Evolutionary conservation across 2,888 invertebrate species (phyloP).

Genomic region (Caenorhabditis doughertyi): DNA sequence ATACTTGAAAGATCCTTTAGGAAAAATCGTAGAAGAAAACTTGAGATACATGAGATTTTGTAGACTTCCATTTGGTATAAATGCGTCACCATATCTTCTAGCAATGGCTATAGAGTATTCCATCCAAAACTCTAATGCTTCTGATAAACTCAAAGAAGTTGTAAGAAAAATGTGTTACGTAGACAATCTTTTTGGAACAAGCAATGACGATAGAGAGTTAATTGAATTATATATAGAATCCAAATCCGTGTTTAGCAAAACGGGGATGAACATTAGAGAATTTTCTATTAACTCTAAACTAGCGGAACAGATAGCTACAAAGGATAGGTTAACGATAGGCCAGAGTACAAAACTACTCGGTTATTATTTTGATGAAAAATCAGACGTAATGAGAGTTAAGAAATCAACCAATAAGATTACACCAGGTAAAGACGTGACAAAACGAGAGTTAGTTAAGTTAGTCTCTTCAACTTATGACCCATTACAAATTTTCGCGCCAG

Average conservation of each 20-base stretch:
- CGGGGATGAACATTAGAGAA: constrained; percentile 4
- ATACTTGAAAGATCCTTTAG: not conserved
- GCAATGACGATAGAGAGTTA: not conserved
- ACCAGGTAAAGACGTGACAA: not conserved
- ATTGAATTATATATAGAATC: not conserved
- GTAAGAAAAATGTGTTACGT: not conserved
- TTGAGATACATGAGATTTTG: not conserved
- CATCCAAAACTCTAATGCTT: not conserved
- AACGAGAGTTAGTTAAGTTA: not conserved
- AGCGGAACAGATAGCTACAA: not conserved
- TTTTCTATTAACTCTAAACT: not conserved
- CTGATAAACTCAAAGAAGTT: not conserved
- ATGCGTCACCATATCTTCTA: not conserved
- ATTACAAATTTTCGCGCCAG: constrained; percentile 4
- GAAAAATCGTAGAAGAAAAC: not conserved
- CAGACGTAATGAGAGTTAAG: not conserved
- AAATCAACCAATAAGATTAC: not conserved
- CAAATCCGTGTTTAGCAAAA: not conserved
- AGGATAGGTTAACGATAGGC: not conserved
- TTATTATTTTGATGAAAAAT: not conserved
- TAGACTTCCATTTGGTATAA: not conserved
- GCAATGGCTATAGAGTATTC: not conserved
- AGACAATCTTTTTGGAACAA: not conserved
- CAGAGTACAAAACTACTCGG: constrained; percentile 11
- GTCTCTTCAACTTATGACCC: constrained; percentile 11